These are phyloP conservation scores for Bos taurus DNA, from an alignment of 2,113 vertebrate genomes.

Conservation along the genomic window ARS-UCD2.0 NC_037354.1:42245501-42246000, in stretches of 20 bases:
- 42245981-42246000: not conserved
- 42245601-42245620: not conserved
- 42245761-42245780: not conserved
- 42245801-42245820: not conserved
- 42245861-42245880: not conserved
- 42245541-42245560: rapidly evolving
- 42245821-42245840: not conserved
- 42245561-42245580: rapidly evolving
- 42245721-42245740: not conserved
- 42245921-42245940: not conserved
- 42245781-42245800: not conserved
- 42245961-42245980: not conserved
- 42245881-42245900: not conserved
- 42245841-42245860: not conserved
- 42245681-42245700: not conserved
- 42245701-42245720: not conserved
- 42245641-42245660: not conserved
- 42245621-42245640: not conserved
- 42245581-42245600: not conserved
- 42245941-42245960: rapidly evolving
- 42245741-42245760: not conserved
- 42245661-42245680: not conserved
- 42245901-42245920: not conserved
- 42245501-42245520: not conserved
- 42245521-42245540: not conserved